Base-by-base conservation (phyloP, 2,797 vertebrate species). In the Myripristis jacobus region DNA sequence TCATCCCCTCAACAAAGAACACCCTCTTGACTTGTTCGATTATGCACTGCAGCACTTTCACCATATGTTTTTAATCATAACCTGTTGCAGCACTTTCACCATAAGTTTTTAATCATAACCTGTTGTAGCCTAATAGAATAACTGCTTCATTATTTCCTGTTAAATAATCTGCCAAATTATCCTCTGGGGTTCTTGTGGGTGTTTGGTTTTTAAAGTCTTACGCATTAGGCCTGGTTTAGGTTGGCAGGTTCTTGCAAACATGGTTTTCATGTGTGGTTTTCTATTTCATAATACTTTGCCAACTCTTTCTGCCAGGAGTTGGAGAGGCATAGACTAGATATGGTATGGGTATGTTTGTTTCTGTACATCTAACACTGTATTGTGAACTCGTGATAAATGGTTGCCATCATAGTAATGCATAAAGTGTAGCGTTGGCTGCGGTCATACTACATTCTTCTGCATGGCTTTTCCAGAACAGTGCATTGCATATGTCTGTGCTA, bases 281-380 rank as follows among this genome's bases (percentile, higher is more conserved):
- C 94, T 96, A 90, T 96, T 94, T 95, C 93, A 95, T 95, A 95
- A 97, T 96, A 87, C 93, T 95, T 95, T 97, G 94, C 95, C 95
- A 96, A 98, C 95, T 97, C 94, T 98, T 95, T 97, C 96, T 96
- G 90, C 95, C 95, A 99, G 98, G 98, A 99, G 95, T 96, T 99
- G 97, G 97, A 99, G 96, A 98, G 96, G 94, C 97, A 98, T 98
- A 99, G 97, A 96, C 96, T 99, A 98, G 98, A 99, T 97, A 98
- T 99, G 97, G 98, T 99, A 99, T 96, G 98, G 96, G 95, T 97
- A 97, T 97, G 96, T 97, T 97, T 97, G 94, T 95, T 97, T 97
- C 94, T 95, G 95, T 96, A 95, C 95, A 95, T 97, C 95, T 97
- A 95, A 96, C 94, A 95, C 94, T 92, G 92, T 95, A 95, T 96